Conservation (phyloP, 2,797 vertebrate species). For the Scolopax bukidnonensis region DNA sequence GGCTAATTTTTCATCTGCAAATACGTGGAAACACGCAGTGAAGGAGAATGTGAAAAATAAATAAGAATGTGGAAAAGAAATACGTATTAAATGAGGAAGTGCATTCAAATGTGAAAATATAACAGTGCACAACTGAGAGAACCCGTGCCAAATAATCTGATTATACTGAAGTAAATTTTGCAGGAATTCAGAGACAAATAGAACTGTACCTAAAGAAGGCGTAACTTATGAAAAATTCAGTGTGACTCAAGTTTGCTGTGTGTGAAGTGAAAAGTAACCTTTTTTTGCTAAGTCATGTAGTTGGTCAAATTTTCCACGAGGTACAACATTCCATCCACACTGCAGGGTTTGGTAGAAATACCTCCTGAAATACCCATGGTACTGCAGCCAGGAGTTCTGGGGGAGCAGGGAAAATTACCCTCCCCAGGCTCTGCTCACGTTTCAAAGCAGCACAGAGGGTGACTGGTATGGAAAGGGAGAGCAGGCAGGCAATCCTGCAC, state of each 20-base stretch:
- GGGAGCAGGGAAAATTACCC: not conserved
- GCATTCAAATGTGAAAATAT: slow-evolving; percentile 2
- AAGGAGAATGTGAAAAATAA: slow-evolving; percentile 26
- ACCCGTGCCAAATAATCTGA: not conserved
- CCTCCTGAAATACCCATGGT: not conserved
- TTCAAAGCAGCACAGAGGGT: not conserved
- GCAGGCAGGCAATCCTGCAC: accelerated
- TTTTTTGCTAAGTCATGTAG: not conserved
- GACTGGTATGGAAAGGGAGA: not conserved
- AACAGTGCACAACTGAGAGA: not conserved
- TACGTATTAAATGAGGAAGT: not conserved
- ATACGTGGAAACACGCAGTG: not conserved
- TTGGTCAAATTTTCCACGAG: not conserved
- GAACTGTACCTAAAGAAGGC: not conserved
- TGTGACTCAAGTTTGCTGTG: not conserved
- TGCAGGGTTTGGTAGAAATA: not conserved
- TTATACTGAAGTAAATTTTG: slow-evolving; percentile 3
- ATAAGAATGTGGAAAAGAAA: not conserved
- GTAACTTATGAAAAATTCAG: not conserved
- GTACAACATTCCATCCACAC: not conserved
- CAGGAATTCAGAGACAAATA: not conserved
- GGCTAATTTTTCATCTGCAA: slow-evolving; percentile 21
- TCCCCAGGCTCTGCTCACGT: not conserved
- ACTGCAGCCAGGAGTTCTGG: not conserved
- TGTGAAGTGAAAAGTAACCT: not conserved